These are phyloP conservation scores for Enteromius argenteus DNA, from an alignment of 2,797 vertebrate genomes.

Conservation along the genomic window DNA sequence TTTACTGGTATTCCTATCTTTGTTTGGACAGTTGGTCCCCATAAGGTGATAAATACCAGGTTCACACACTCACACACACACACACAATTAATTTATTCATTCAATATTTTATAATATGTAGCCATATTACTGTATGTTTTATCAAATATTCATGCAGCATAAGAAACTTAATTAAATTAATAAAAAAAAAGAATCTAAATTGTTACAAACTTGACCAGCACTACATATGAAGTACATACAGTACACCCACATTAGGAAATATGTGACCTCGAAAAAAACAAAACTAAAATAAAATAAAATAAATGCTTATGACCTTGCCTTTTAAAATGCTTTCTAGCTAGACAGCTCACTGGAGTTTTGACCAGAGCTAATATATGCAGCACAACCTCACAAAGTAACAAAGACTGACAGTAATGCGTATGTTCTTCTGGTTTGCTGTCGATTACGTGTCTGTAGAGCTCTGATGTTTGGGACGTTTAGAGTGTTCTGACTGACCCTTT, in stretches of 20 bases:
- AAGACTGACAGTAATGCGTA: neutral
- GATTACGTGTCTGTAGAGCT: neutral
- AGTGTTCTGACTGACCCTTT: slow-evolving; percentile 54
- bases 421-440: neutral
- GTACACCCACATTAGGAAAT: too few species aligned
- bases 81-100: too few species aligned
- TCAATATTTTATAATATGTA: too few species aligned
- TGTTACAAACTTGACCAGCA: neutral
- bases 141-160: neutral
- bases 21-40: too few species aligned
- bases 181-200: neutral
- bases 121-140: neutral
- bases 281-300: too few species aligned
- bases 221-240: neutral
- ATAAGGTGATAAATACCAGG: too few species aligned
- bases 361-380: slow-evolving; percentile 11
- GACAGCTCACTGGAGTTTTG: neutral
- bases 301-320: neutral
- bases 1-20: too few species aligned
- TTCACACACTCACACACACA: too few species aligned
- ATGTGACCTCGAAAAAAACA: neutral
- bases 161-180: neutral
- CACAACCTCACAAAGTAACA: neutral
- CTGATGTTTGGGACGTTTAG: slow-evolving; percentile 1
- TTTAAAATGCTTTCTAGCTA: neutral